Evolutionary conservation across 2,797 vertebrate genomes (phyloP).

Genomic region (Anguilla marmorata): DNA sequence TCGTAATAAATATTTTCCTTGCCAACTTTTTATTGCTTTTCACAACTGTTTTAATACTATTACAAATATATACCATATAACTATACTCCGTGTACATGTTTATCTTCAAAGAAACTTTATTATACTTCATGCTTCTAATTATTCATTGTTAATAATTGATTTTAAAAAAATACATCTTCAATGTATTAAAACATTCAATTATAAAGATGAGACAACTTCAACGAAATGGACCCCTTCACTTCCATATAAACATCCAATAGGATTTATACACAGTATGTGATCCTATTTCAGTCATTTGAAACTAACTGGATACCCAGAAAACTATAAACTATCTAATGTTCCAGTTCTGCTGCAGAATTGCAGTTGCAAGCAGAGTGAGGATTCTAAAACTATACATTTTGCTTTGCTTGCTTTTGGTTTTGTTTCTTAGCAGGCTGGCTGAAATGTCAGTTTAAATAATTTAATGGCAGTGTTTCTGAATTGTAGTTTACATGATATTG

Average conservation of each 20-base stretch:
- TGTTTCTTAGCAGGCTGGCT: not conserved
- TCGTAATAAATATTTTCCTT: not conserved
- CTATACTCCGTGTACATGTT: not conserved
- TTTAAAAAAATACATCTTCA: too few species aligned
- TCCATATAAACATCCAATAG: not conserved
- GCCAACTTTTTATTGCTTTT: not conserved
- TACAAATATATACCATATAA: not conserved
- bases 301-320: not conserved
- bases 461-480: not conserved
- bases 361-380: not conserved
- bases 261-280: not conserved
- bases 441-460: not conserved
- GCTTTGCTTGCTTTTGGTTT: constrained; percentile 3
- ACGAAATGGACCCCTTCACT: not conserved
- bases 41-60: too few species aligned
- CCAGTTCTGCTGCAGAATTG: not conserved
- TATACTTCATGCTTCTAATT: not conserved
- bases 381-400: not conserved
- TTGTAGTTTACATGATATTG: not conserved
- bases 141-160: too few species aligned
- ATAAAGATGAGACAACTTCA: not conserved
- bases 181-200: not conserved
- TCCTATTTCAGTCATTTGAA: not conserved
- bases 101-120: not conserved
- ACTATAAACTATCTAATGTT: not conserved